Conservation (phyloP, 1,140 invertebrate genomes). For the Lepidurus couesii region DNA sequence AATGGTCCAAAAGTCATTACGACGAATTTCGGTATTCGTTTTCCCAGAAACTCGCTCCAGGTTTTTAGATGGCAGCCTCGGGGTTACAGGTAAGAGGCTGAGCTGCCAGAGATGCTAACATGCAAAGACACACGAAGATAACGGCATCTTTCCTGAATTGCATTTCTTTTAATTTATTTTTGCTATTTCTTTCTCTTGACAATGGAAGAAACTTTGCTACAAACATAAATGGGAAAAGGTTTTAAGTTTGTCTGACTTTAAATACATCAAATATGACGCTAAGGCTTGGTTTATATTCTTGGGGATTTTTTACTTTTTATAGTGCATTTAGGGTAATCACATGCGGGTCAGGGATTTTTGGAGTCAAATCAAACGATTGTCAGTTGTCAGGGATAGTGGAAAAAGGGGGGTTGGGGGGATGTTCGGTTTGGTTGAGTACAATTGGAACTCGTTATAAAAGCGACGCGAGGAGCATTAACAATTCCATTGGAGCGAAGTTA, state of each 20-base stretch:
- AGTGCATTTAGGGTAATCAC: neutral
- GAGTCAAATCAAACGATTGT: no score
- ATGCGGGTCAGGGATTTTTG: constrained; percentile 3
- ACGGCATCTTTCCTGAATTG: neutral
- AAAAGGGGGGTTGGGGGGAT: neutral
- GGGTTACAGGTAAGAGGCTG: constrained; percentile 20
- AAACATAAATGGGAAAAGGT: neutral
- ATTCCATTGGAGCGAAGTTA: neutral
- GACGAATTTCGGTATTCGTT: neutral
- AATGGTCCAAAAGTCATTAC: neutral
- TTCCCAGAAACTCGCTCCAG: neutral
- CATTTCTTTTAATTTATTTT: neutral
- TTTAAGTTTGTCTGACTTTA: neutral
- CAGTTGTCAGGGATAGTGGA: no score
- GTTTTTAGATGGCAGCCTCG: constrained; percentile 15
- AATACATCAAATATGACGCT: neutral
- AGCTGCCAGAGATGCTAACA: constrained; percentile 17
- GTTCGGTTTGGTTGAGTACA: neutral
- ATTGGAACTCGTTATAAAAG: constrained; percentile 22
- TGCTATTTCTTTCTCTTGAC: neutral
- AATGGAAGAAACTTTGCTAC: neutral
- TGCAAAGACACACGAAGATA: constrained; percentile 22
- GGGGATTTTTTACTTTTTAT: neutral
- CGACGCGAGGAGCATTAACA: constrained; percentile 8
- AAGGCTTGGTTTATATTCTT: neutral